A percentile compares a stretch with the other conserved stretches of the same genome.
These are phyloP conservation scores for Pseudotriccus pelzelni DNA, from an alignment of 2,797 vertebrate species.

Conservation along the genomic window DNA sequence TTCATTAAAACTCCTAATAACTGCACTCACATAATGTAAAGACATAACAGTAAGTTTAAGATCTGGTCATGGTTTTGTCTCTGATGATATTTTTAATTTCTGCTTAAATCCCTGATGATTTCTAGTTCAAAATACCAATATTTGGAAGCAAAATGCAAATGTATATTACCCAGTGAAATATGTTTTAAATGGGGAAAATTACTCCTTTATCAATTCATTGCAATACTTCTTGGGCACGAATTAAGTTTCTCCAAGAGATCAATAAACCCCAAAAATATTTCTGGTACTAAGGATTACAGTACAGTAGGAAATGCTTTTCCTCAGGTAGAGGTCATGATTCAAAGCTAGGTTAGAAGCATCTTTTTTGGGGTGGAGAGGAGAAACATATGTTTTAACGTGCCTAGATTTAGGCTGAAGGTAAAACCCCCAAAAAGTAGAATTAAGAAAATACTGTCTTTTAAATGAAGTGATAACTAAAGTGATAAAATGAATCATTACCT, in stretches of 20 bases:
- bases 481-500: background rate
- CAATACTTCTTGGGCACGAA: background rate
- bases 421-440: fast-evolving
- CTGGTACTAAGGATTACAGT: background rate
- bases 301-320: background rate
- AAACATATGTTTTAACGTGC: background rate
- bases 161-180: background rate
- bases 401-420: background rate
- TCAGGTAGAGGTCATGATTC: background rate
- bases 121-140: background rate
- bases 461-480: background rate
- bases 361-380: background rate
- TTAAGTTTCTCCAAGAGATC: background rate
- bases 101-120: background rate
- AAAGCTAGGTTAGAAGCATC: background rate
- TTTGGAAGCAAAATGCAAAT: background rate
- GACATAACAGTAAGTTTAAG: background rate
- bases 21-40: background rate
- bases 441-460: background rate
- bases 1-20: background rate
- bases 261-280: background rate
- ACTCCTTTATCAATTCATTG: background rate
- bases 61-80: background rate
- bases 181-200: background rate
- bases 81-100: background rate